These are phyloP conservation scores for Drosophila nebulosa DNA, from an alignment of 1,140 invertebrate species.

Conservation along the genomic window DNA sequence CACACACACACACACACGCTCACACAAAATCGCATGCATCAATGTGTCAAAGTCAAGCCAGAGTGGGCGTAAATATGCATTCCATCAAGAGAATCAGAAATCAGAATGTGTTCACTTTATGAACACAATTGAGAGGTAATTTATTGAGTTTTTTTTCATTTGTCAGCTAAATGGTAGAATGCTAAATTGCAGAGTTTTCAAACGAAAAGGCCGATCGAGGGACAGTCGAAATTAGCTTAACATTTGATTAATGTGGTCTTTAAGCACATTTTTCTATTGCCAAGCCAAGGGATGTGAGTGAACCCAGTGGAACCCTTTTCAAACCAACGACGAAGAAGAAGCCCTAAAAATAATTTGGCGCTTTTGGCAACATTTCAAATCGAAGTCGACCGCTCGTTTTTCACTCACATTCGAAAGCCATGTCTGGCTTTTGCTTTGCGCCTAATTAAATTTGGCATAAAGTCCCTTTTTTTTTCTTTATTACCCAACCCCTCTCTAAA, in stretches of 20 bases:
- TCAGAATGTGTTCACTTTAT: constrained; percentile 35
- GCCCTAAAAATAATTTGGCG: constrained; percentile 56
- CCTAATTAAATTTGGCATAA: constrained; percentile 79
- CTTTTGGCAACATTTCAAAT: constrained; percentile 74
- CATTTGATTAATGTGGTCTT: constrained; percentile 66
- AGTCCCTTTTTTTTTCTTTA: constrained; percentile 67
- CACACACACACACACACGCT: not conserved
- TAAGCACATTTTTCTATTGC: constrained; percentile 51
- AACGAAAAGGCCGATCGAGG: not conserved
- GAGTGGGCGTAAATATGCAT: constrained; percentile 14
- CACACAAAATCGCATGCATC: not conserved
- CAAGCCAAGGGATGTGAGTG: not conserved
- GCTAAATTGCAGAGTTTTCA: not conserved
- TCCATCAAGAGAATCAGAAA: constrained; percentile 26
- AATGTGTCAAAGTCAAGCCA: constrained; percentile 38
- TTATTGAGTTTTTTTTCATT: constrained; percentile 26
- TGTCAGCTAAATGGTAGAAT: not conserved
- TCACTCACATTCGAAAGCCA: constrained; percentile 44
- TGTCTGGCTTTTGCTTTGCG: constrained; percentile 59
- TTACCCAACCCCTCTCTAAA: constrained; percentile 11
- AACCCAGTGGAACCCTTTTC: constrained; percentile 69
- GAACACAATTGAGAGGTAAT: constrained; percentile 64
- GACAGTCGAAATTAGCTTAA: constrained; percentile 56
- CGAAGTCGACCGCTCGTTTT: constrained; percentile 76
- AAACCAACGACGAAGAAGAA: constrained; percentile 25